phyloP scores from a whole-genome alignment of 2,113 vertebrate species.

The Aspidoscelis tigris region DNA sequence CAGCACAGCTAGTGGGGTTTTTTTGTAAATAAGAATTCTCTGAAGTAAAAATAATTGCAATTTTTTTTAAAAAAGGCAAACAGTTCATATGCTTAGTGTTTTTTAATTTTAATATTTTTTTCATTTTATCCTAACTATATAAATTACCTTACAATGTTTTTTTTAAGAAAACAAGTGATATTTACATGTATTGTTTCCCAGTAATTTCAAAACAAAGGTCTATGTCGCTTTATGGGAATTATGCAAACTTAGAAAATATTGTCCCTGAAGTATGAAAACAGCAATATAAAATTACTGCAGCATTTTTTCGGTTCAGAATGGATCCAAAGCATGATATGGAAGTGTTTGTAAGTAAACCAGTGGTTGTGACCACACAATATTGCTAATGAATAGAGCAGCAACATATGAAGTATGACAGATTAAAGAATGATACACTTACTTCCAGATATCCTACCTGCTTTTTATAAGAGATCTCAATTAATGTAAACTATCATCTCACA shows the following conservation, averaged over 20 bases:
- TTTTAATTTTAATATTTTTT: conserved; percentile 61
- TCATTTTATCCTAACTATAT: conserved; percentile 58
- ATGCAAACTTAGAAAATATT: conserved; percentile 53
- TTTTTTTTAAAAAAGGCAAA: conserved; percentile 48
- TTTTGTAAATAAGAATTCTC: conserved; percentile 32
- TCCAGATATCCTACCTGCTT: conserved; percentile 1
- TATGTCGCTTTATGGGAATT: conserved; percentile 31
- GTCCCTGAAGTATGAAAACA: conserved; percentile 46
- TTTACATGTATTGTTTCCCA: conserved; percentile 58
- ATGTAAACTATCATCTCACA: conserved; percentile 33
- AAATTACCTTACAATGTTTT: conserved; percentile 62
- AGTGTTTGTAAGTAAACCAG: conserved; percentile 32
- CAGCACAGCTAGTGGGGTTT: background rate
- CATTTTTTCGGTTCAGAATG: conserved; percentile 62
- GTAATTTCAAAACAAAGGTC: conserved; percentile 43
- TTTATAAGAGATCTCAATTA: background rate
- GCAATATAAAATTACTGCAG: conserved; percentile 61
- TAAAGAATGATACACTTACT: conserved; percentile 7
- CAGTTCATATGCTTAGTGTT: conserved; percentile 51
- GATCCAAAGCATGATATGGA: conserved; percentile 47
- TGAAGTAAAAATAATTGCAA: conserved; percentile 49
- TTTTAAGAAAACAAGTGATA: conserved; percentile 58
- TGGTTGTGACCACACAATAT: conserved; percentile 33
- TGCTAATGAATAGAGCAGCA: conserved; percentile 42
- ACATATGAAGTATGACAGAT: background rate